These are phyloP conservation scores for Melanerpes formicivorus DNA, from an alignment of 2,113 vertebrate genomes.

Conservation along the genomic window DNA sequence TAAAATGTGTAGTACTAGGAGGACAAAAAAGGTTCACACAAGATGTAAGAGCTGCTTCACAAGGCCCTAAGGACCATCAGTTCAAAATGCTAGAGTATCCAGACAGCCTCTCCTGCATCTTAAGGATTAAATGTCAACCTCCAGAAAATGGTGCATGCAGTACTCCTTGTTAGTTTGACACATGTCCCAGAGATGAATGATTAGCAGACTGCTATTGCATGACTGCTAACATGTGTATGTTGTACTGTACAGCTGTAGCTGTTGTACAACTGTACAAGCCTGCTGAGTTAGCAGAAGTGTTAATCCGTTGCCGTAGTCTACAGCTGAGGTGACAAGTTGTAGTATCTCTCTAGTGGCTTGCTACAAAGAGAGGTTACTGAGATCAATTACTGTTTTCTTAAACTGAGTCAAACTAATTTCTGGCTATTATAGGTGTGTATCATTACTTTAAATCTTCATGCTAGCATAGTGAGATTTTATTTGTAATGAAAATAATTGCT, in stretches of 20 bases:
- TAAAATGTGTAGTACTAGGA: slow-evolving; percentile 31
- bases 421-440: neutral
- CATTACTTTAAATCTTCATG: neutral
- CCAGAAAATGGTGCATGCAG: neutral
- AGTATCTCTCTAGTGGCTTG: neutral
- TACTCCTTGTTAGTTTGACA: slow-evolving; percentile 10
- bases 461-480: neutral
- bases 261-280: neutral
- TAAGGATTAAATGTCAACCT: slow-evolving; percentile 45
- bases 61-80: slow-evolving; percentile 37
- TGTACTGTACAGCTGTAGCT: neutral
- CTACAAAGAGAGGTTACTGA: neutral
- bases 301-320: neutral
- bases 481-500: neutral
- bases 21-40: slow-evolving; percentile 12
- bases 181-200: neutral
- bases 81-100: slow-evolving; percentile 53
- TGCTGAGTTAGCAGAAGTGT: neutral
- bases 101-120: slow-evolving; percentile 5
- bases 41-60: slow-evolving; percentile 60
- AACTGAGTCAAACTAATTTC: neutral
- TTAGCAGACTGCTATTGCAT: neutral
- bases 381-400: neutral
- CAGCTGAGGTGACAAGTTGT: neutral
- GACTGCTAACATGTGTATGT: neutral